These are phyloP conservation scores for Stenopsyche tienmushanensis DNA, from an alignment of 1,140 invertebrate genomes.

Conservation along the genomic window DNA sequence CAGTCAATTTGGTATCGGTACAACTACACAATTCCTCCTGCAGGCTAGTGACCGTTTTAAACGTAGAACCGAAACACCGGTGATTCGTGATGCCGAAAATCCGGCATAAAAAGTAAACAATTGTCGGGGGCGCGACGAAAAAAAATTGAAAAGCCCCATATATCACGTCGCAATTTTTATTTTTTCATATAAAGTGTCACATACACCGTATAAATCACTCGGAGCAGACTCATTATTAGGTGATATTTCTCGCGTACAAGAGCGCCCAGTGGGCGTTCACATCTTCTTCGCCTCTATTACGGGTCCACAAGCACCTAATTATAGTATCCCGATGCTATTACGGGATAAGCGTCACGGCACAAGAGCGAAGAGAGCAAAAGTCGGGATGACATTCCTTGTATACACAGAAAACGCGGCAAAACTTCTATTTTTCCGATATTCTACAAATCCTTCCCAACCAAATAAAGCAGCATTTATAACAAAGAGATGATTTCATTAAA, in stretches of 20 bases:
- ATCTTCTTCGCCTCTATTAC: constrained; percentile 34
- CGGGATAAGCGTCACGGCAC: constrained; percentile 24
- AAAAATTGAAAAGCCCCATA: constrained; percentile 13
- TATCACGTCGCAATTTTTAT: constrained; percentile 35
- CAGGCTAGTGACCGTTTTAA: too few relatives aligned
- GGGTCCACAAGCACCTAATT: constrained; percentile 34
- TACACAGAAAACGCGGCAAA: too few relatives aligned
- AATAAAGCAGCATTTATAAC: too few relatives aligned
- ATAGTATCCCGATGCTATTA: constrained; percentile 37
- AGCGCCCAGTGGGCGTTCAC: constrained; percentile 29
- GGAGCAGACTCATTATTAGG: constrained; percentile 40
- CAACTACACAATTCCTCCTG: neutral
- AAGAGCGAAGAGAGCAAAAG: neutral
- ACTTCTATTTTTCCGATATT: too few relatives aligned
- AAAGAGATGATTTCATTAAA: too few relatives aligned
- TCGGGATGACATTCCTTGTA: neutral
- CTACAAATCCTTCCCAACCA: too few relatives aligned
- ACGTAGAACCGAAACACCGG: too few relatives aligned
- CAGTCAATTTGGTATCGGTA: neutral
- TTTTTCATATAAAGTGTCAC: constrained; percentile 40
- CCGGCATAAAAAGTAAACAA: too few relatives aligned
- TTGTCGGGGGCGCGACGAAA: neutral
- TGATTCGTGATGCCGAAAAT: too few relatives aligned
- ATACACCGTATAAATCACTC: constrained; percentile 39
- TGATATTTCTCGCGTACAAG: constrained; percentile 37